Percentiles rank a stretch among this genome's conserved stretches.
Evolutionary conservation across 2,797 vertebrate species (phyloP).

Genomic region (Naso thynnoides): DNA sequence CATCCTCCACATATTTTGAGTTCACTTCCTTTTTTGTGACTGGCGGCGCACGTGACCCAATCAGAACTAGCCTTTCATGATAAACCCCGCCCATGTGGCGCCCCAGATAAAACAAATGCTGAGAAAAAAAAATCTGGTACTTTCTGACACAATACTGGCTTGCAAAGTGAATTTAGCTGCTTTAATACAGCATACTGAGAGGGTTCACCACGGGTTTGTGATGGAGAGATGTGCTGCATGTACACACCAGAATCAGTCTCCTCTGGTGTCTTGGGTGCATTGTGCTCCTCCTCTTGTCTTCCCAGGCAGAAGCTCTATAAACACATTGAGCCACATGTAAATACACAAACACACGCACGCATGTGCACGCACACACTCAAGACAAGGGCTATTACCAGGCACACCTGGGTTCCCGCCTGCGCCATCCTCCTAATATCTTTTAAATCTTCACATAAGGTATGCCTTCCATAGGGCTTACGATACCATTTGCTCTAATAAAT

Average conservation of each 20-base stretch:
- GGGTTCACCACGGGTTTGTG: slow-evolving; percentile 39
- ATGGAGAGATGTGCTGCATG: slow-evolving; percentile 39
- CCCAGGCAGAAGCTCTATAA: slow-evolving; percentile 75
- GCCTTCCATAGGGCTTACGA: slow-evolving; percentile 90
- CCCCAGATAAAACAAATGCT: not conserved
- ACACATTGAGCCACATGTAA: slow-evolving; percentile 72
- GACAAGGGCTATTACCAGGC: slow-evolving; percentile 88
- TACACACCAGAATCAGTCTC: slow-evolving; percentile 66
- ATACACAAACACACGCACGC: slow-evolving; percentile 45
- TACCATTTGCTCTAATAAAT: slow-evolving; percentile 92
- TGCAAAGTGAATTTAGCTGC: slow-evolving; percentile 10
- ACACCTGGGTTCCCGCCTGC: slow-evolving; percentile 88
- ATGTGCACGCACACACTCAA: slow-evolving; percentile 69
- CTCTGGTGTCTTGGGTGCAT: slow-evolving; percentile 59
- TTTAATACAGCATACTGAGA: slow-evolving; percentile 29
- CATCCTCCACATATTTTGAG: not conserved
- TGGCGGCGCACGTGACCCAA: not conserved
- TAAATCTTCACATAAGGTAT: slow-evolving; percentile 92
- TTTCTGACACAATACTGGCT: slow-evolving; percentile 3
- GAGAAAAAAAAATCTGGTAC: not conserved
- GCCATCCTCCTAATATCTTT: slow-evolving; percentile 89
- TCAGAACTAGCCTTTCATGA: not conserved
- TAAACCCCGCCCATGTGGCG: slow-evolving; percentile 18
- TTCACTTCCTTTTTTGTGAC: slow-evolving; percentile 13
- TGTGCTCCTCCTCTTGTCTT: slow-evolving; percentile 70